A percentile compares a stretch with the other conserved stretches of the same genome.
Conservation (phyloP, 1,140 invertebrate species). For the Aradophagus sp. region DNA sequence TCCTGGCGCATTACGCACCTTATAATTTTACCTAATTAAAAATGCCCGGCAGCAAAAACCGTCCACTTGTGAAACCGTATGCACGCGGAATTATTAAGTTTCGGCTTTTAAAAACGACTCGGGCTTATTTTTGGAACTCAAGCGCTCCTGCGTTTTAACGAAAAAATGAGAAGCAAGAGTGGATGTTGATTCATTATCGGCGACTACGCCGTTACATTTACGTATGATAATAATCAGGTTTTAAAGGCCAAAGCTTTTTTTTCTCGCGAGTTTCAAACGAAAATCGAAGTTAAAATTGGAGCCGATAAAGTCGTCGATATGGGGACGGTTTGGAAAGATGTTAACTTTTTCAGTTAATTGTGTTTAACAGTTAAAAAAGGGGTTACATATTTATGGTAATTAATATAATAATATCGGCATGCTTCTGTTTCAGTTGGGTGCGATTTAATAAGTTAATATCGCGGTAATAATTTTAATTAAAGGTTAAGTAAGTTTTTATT, state of each 20-base stretch:
- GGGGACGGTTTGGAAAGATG: too few species aligned
- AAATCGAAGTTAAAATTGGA: too few species aligned
- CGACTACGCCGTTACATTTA: neutral
- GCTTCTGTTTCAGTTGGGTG: too few species aligned
- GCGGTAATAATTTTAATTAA: too few species aligned
- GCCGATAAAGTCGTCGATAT: too few species aligned
- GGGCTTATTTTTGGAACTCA: slow-evolving; percentile 19
- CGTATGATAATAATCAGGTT: slow-evolving; percentile 4
- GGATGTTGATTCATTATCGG: slow-evolving; percentile 32
- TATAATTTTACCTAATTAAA: slow-evolving; percentile 68
- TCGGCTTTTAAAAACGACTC: slow-evolving; percentile 30
- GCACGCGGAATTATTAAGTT: slow-evolving; percentile 35
- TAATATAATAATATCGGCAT: too few species aligned
- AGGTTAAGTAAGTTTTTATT: too few species aligned
- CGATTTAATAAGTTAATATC: too few species aligned
- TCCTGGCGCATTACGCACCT: slow-evolving; percentile 65
- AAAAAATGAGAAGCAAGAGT: slow-evolving; percentile 27
- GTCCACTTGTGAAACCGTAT: slow-evolving; percentile 1
- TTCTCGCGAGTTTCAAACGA: neutral
- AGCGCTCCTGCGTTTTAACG: slow-evolving; percentile 27
- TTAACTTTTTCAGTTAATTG: too few species aligned
- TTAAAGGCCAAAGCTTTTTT: slow-evolving; percentile 1
- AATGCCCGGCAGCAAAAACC: slow-evolving; percentile 44
- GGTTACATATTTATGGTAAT: too few species aligned
- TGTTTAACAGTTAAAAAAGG: too few species aligned